Evolutionary conservation across 2,113 vertebrate genomes (phyloP), one percentile per base, ranked within the genome.

Genomic region (Nymphicus hollandicus): DNA sequence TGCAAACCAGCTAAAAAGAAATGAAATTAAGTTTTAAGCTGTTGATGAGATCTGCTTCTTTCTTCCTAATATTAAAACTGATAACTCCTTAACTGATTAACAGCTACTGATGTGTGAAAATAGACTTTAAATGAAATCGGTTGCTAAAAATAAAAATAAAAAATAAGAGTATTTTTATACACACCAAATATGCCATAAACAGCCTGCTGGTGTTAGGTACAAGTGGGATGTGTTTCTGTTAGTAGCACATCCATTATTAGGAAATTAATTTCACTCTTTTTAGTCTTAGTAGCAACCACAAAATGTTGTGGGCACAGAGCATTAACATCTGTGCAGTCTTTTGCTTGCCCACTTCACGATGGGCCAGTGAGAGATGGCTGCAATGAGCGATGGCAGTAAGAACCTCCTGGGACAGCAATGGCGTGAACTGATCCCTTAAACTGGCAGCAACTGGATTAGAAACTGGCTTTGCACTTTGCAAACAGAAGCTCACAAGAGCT

Each of bases 11-110:
- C 25, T 73, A 64, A 88, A 94, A 88, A 92, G 50, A 93, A 94
- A 91, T 61, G 6, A 88, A 91, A 94, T 49, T 31, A 81, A 74
- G 7, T 70, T 88, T 85, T 49, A 90, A 90, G 43, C 27, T 91
- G 58, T 31, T 73, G 82, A 53, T 71, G 86, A 93, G 55, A 97
- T 68, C 31, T 63, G 23, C 22, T 96, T 69, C 70, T 96, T 96
- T 94, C 44, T 68, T 95, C 31, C 56, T 92, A 85, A 91, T 71
- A 93, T 93, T 82, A 85, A 52, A 95, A 90, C 33, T 88, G 70
- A 56, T 60, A 88, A 58, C 66, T 81, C 25, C 82, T 92, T 83
- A 82, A 91, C 64, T 95, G 93, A 94, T 91, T 95, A 96, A 93
- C 60, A 96, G 49, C 37, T 49, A 82, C 37, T 2, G 44, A 86